Conservation (phyloP, 2,797 vertebrate species). For the Bryconaethiops microstoma region DNA sequence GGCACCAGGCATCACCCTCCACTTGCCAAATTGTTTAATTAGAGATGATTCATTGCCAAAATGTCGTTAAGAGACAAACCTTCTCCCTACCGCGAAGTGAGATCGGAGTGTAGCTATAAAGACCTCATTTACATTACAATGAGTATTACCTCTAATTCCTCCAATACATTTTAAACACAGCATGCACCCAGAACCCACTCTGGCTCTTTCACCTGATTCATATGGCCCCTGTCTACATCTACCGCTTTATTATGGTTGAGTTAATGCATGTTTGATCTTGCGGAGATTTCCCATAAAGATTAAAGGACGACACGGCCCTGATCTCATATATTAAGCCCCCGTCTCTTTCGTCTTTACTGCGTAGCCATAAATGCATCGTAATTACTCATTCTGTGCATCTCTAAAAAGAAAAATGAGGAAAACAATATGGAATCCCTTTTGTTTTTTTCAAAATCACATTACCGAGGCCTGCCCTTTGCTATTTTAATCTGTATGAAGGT, state of each 20-base stretch:
- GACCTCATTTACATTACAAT: conserved; percentile 85
- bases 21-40: conserved; percentile 81
- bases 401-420: conserved; percentile 1
- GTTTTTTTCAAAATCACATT: conserved; percentile 9
- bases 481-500: conserved; percentile 8
- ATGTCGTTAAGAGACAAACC: conserved; percentile 76
- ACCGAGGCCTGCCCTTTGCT: conserved; percentile 2
- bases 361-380: conserved; percentile 62
- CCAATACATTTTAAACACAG: conserved; percentile 78
- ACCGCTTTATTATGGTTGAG: conserved; percentile 69
- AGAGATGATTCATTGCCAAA: conserved; percentile 81
- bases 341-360: conserved; percentile 63
- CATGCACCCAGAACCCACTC: conserved; percentile 63
- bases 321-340: conserved; percentile 64
- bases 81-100: conserved; percentile 69
- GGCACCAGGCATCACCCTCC: conserved; percentile 61
- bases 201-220: conserved; percentile 64
- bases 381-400: conserved; percentile 24
- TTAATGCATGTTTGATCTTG: conserved; percentile 74
- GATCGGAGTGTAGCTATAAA: conserved; percentile 75
- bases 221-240: conserved; percentile 67
- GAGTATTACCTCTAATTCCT: conserved; percentile 77
- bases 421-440: conserved; percentile 15
- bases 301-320: conserved; percentile 65
- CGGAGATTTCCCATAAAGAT: conserved; percentile 71